Evolutionary conservation across 2,797 vertebrate genomes (phyloP), one percentile per base, ranked within the genome.

Genomic region (Thaleichthys pacificus): DNA sequence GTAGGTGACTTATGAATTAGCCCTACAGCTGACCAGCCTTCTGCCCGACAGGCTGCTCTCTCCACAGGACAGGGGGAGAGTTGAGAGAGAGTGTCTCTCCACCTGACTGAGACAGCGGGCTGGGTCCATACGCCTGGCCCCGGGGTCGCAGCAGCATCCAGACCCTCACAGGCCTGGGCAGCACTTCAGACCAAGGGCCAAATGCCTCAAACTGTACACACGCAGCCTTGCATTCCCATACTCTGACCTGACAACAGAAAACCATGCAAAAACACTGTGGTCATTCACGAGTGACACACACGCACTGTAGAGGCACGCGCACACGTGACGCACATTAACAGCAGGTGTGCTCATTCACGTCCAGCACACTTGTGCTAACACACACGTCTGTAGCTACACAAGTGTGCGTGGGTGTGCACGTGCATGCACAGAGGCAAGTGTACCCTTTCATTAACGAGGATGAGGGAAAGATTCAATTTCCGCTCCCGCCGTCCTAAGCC

Each of bases 1-100:
- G 35, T 73, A 75, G 81, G 77, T 83, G 80, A 85, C 85, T 89
- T 84, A 82, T 87, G 88, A 89, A 88, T 89, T 87, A 83, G 82
- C 76, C 49, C 63, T 84, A 74, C 80, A 83, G 82, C 85, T 88
- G 86, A 85, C 77, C 76, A 72, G 72, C 88, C 87, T 84, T 87
- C 87, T 90, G 88, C 77, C 24, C 24, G 67, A 89, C 88, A 88
- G 85, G 72, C 84, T 88, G 88, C 82, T 85, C 76, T 77, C 84
- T 83, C 86, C 19, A 28, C 64, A 47, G 90, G 89, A 69, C 19
- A 78, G 79, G 66, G 32, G 63, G 21, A 64, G 58, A 24, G 56
- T 49, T 30, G 66, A 68, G 76, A 82, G 79, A 79, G 64, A 73
- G 80, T 80, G 84, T 83, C 76, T 82, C 70, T 72, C 80, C 79